Evolutionary conservation across 2,888 invertebrate species (phyloP).

Genomic region (Xylota segnis): DNA sequence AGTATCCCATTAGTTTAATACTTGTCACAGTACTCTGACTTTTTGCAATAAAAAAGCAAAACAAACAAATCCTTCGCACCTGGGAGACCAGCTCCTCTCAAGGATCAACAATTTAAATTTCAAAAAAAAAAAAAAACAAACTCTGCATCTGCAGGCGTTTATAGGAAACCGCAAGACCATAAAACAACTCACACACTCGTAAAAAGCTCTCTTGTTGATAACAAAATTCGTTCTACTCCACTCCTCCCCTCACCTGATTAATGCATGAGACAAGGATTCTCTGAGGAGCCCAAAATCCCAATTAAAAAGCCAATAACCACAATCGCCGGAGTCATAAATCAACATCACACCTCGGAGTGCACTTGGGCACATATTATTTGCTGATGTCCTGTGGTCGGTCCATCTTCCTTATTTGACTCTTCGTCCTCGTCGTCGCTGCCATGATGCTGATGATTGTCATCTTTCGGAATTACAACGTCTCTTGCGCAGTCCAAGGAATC

Average conservation of each 20-base stretch:
- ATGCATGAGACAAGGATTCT: conserved; percentile 15
- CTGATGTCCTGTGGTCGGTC: conserved; percentile 18
- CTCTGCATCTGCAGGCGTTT: conserved; percentile 8
- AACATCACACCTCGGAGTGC: conserved; percentile 66
- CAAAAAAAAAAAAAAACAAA: background rate
- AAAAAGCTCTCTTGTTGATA: conserved; percentile 6
- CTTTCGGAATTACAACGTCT: conserved; percentile 27
- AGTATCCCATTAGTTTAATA: conserved; percentile 14
- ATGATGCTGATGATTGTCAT: conserved; percentile 33
- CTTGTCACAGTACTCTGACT: conserved; percentile 11
- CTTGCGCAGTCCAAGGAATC: conserved; percentile 42
- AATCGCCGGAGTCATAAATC: conserved; percentile 19
- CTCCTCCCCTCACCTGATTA: conserved; percentile 15
- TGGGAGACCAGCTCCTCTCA: conserved; percentile 53
- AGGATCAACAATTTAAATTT: conserved; percentile 34
- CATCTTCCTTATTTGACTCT: conserved; percentile 19
- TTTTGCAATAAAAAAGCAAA: conserved; percentile 28
- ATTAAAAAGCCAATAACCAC: conserved; percentile 31
- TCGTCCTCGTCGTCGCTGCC: background rate
- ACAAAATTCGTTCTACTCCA: conserved; percentile 8
- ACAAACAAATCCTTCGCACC: conserved; percentile 35
- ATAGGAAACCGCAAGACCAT: conserved; percentile 44
- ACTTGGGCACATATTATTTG: conserved; percentile 67
- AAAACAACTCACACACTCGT: conserved; percentile 24
- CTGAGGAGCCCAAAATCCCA: conserved; percentile 23